Conservation (phyloP, 2,113 vertebrate genomes). For the Crocuta crocuta region DNA sequence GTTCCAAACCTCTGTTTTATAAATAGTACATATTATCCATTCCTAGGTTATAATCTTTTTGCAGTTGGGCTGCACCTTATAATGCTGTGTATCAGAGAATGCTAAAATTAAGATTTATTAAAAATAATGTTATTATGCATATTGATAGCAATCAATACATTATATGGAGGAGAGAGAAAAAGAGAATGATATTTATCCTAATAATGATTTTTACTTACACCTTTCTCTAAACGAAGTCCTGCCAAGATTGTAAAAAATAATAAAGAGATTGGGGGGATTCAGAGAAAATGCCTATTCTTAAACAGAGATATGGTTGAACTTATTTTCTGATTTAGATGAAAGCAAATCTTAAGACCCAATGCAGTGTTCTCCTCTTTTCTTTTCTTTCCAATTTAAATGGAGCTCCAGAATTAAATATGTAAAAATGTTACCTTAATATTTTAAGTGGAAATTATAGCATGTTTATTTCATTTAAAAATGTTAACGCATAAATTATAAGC, state of each 20-base stretch:
- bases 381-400: neutral
- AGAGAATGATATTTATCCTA: conserved; percentile 10
- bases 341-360: neutral
- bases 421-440: neutral
- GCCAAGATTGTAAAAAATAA: neutral
- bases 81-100: neutral
- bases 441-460: neutral
- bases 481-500: neutral
- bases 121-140: conserved; percentile 5
- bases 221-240: neutral
- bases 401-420: neutral
- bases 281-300: conserved; percentile 26
- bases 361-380: neutral
- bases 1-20: neutral
- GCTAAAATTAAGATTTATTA: conserved; percentile 29
- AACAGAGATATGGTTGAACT: neutral
- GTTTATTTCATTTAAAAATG: conserved; percentile 12
- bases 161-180: neutral
- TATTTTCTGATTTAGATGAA: conserved; percentile 15
- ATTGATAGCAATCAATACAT: neutral
- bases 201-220: neutral
- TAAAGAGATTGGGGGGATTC: neutral
- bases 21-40: neutral
- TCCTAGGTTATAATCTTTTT: neutral
- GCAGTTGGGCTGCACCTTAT: neutral